Percentiles rank a stretch among this genome's conserved stretches.
Conservation (phyloP, 2,113 vertebrate genomes). For the Phrynosoma platyrhinos region DNA sequence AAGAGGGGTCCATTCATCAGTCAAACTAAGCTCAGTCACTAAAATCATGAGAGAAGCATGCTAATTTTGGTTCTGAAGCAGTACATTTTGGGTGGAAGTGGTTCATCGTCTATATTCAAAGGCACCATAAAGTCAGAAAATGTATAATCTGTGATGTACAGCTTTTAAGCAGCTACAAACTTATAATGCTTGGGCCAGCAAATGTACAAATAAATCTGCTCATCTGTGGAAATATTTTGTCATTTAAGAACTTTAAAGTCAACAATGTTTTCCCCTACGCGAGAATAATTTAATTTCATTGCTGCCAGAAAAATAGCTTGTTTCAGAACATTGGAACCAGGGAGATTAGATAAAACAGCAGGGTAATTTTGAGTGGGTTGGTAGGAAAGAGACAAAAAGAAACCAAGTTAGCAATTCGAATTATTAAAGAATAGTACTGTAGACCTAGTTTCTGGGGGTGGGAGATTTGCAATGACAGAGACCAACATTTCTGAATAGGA, state of each 20-base stretch:
- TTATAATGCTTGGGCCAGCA: not conserved
- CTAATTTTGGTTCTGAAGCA: conserved; percentile 19
- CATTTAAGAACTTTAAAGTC: not conserved
- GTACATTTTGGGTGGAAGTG: conserved; percentile 27
- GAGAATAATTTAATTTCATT: not conserved
- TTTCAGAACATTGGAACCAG: not conserved
- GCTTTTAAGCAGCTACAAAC: not conserved
- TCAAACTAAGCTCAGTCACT: not conserved
- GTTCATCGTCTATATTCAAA: not conserved
- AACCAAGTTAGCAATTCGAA: not conserved
- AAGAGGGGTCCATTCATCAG: not conserved
- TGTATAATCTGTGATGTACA: not conserved
- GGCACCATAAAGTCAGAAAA: not conserved
- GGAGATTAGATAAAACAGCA: no score
- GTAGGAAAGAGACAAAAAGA: not conserved
- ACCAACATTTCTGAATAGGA: not conserved
- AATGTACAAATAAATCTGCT: not conserved
- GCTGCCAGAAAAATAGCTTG: not conserved
- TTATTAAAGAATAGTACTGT: no score
- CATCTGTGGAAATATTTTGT: not conserved
- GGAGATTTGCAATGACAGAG: no score
- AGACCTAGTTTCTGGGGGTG: no score
- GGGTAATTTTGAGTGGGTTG: not conserved
- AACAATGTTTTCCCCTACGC: not conserved
- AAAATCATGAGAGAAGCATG: not conserved